Evolutionary conservation across 2,113 vertebrate species (phyloP).

Genomic region (Mesitornis unicolor): DNA sequence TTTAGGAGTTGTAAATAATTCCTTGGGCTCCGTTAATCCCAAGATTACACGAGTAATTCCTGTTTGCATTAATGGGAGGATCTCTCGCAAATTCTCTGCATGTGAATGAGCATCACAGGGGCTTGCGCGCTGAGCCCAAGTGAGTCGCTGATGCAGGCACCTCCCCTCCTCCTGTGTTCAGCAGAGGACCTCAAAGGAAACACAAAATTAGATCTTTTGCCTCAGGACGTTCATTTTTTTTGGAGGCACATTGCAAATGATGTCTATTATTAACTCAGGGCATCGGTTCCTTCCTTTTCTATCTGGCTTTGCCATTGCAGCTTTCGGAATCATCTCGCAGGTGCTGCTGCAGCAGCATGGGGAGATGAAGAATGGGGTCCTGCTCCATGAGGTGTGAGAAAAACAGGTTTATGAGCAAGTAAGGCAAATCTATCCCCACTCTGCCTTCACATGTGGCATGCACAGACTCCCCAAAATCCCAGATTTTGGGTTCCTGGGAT

Average conservation of each 20-base stretch:
- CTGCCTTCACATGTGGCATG: accelerated
- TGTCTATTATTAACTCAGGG: neutral
- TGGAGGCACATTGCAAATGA: neutral
- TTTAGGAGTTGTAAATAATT: constrained; percentile 58
- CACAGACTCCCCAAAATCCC: neutral
- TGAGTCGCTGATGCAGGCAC: accelerated
- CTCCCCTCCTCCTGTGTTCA: neutral
- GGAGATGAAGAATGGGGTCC: neutral
- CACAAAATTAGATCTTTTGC: constrained; percentile 11
- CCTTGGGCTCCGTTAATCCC: constrained; percentile 34
- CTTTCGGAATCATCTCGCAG: neutral
- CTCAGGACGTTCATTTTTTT: neutral
- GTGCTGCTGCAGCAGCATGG: neutral
- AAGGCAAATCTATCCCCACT: neutral
- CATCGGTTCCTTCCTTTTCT: neutral
- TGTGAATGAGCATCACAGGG: neutral
- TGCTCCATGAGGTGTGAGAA: neutral
- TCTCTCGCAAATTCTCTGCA: constrained; percentile 35
- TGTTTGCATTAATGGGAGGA: constrained; percentile 36
- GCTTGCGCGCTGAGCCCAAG: neutral
- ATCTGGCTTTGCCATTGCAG: neutral
- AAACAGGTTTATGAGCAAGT: neutral
- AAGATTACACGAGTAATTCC: constrained; percentile 53
- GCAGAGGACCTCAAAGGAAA: neutral
- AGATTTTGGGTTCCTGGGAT: neutral